Evolutionary conservation across 2,113 vertebrate genomes (phyloP).

Genomic region (Acrocephalus kingi): DNA sequence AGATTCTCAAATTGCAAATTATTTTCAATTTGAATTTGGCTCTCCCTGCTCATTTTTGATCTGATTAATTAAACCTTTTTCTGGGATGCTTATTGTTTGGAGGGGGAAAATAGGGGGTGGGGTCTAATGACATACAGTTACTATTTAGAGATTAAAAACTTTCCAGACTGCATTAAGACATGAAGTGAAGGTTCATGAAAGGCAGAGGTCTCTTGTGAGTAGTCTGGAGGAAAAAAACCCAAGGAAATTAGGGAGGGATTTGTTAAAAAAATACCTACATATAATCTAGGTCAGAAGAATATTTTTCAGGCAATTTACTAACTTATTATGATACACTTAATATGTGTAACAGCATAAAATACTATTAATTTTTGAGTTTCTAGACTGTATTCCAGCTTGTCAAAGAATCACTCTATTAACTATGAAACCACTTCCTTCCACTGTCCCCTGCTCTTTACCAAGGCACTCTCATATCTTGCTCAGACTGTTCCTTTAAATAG

Average conservation of each 20-base stretch:
- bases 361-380: background rate
- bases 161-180: background rate
- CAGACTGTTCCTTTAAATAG: background rate
- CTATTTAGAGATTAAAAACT: background rate
- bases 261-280: background rate
- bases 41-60: background rate
- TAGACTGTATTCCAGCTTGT: background rate
- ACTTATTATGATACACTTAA: background rate
- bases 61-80: background rate
- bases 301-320: background rate
- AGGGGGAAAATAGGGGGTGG: rapidly evolving
- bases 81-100: background rate
- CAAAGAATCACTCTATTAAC: background rate
- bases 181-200: background rate
- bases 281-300: background rate
- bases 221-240: background rate
- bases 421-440: background rate
- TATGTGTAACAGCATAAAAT: background rate
- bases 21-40: background rate
- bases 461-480: background rate
- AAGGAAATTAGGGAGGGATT: background rate
- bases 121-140: background rate
- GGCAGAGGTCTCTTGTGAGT: background rate
- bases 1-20: background rate
- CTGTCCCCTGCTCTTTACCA: background rate